phyloP scores from a whole-genome alignment of 2,888 invertebrate species.

The Amphipoea oculea region DNA sequence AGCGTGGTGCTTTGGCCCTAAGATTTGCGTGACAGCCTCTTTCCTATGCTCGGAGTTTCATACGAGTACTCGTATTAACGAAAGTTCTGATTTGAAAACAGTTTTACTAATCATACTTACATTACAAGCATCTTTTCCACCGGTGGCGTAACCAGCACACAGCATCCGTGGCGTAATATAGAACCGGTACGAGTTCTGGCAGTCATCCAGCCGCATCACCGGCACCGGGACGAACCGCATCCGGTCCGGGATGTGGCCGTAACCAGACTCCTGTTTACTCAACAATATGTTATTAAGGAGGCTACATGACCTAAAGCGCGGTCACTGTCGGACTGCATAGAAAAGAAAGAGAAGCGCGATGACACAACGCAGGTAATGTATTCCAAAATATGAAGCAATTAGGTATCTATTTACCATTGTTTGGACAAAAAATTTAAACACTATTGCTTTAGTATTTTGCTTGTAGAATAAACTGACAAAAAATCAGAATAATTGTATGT shows the following conservation, averaged over 20 bases:
- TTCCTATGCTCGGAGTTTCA: not conserved
- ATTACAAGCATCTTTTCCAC: constrained; percentile 87
- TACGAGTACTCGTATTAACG: too few relatives aligned
- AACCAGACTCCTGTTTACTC: constrained; percentile 80
- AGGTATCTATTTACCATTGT: too few relatives aligned
- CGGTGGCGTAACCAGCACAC: constrained; percentile 87
- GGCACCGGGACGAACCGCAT: constrained; percentile 87
- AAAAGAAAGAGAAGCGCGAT: too few relatives aligned
- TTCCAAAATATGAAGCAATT: too few relatives aligned
- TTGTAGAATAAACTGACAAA: too few relatives aligned
- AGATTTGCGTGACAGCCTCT: not conserved
- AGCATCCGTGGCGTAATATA: constrained; percentile 86
- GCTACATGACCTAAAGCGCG: too few relatives aligned
- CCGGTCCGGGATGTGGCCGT: constrained; percentile 84
- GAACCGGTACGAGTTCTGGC: constrained; percentile 85
- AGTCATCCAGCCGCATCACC: constrained; percentile 79
- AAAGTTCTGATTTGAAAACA: not conserved
- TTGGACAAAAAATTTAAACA: too few relatives aligned
- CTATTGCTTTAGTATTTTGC: too few relatives aligned
- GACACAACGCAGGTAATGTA: too few relatives aligned
- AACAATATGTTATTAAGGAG: not conserved
- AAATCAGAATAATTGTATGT: too few relatives aligned
- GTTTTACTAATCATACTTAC: constrained; percentile 63
- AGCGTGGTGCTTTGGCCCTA: too few relatives aligned
- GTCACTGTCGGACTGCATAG: too few relatives aligned